A percentile compares a stretch with the other conserved stretches of the same genome.
Evolutionary conservation across 2,113 vertebrate genomes (phyloP).

Genomic region (Todiramphus chloris): DNA sequence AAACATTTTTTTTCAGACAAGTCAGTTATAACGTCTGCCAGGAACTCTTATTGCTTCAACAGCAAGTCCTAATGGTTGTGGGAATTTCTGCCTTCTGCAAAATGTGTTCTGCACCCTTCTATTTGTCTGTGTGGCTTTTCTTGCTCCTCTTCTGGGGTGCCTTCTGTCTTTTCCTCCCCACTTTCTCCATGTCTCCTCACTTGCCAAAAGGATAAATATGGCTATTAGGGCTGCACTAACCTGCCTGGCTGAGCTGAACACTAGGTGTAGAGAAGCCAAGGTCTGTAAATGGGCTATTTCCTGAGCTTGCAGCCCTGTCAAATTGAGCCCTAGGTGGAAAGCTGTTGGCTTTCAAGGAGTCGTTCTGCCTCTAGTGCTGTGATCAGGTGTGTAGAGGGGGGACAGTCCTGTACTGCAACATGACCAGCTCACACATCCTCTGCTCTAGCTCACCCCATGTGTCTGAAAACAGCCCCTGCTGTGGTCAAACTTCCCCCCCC

Average conservation of each 20-base stretch:
- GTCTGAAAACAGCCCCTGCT: background rate
- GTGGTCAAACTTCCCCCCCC: background rate
- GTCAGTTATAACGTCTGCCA: background rate
- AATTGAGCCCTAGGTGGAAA: background rate
- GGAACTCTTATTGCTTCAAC: background rate
- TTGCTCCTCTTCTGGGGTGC: background rate
- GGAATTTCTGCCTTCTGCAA: background rate
- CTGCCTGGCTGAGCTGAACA: background rate
- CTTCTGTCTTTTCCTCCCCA: background rate
- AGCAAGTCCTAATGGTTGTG: background rate
- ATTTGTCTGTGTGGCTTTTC: background rate
- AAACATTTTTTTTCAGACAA: background rate
- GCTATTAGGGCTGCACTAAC: background rate
- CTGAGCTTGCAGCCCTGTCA: background rate
- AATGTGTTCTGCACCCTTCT: background rate
- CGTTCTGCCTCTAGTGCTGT: background rate
- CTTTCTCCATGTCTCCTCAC: background rate
- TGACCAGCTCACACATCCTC: background rate
- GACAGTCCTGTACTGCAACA: background rate
- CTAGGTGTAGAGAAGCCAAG: background rate
- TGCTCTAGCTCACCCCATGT: background rate
- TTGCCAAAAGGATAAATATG: background rate
- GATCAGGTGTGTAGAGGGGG: background rate
- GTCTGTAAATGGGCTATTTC: background rate
- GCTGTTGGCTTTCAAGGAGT: background rate